A percentile compares a stretch with the other conserved stretches of the same genome.
phyloP scores from a whole-genome alignment of 2,888 invertebrate species.

The Chrysomela aeneicollis region DNA sequence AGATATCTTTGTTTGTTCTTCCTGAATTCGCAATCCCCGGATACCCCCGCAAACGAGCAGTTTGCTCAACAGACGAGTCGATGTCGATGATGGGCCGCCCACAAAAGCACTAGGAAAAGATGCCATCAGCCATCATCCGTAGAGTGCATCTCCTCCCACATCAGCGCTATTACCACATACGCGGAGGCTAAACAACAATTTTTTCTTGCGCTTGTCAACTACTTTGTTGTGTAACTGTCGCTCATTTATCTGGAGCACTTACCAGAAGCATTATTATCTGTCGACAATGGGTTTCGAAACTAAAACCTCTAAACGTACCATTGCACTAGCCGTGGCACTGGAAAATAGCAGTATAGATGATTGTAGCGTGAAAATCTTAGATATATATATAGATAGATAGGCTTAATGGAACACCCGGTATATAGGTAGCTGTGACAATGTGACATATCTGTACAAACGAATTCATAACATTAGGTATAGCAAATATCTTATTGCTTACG shows the following conservation, averaged over 20 bases:
- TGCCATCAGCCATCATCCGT: slow-evolving; percentile 23
- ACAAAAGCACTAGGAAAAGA: slow-evolving; percentile 12
- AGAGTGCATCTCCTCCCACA: slow-evolving; percentile 32
- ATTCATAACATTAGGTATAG: too few relatives aligned
- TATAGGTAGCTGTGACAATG: too few relatives aligned
- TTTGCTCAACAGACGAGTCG: slow-evolving; percentile 30
- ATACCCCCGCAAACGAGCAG: slow-evolving; percentile 34
- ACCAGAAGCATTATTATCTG: slow-evolving; percentile 33
- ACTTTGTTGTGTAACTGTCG: slow-evolving; percentile 30
- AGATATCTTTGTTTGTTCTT: slow-evolving; percentile 13
- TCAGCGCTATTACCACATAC: not conserved
- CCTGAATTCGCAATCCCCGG: slow-evolving; percentile 37
- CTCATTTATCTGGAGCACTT: slow-evolving; percentile 33
- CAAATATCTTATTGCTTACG: too few relatives aligned
- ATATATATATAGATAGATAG: too few relatives aligned
- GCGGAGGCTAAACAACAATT: not conserved
- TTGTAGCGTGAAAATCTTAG: too few relatives aligned
- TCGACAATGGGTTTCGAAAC: too few relatives aligned
- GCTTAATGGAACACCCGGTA: too few relatives aligned
- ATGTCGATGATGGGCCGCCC: slow-evolving; percentile 7
- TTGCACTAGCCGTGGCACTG: too few relatives aligned
- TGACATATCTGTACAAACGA: too few relatives aligned
- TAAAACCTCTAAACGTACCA: too few relatives aligned
- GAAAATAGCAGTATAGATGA: too few relatives aligned
- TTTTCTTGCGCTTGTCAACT: slow-evolving; percentile 24